Percentiles rank a stretch among this genome's conserved stretches.
phyloP scores from a whole-genome alignment of 2,888 invertebrate genomes.

The Aphrophora alni region DNA sequence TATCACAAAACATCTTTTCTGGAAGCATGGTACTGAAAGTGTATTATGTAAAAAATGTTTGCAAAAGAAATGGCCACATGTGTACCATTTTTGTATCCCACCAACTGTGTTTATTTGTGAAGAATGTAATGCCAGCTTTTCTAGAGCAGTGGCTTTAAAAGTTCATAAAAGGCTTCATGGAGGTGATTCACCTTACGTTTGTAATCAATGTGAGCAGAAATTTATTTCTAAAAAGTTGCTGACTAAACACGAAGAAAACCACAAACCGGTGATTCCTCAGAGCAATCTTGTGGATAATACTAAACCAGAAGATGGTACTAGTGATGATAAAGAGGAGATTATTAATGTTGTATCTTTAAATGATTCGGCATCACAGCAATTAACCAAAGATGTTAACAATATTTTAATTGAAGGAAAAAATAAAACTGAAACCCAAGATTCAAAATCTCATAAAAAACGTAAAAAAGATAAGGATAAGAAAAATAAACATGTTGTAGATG shows the following conservation, averaged over 20 bases:
- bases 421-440: slow-evolving; percentile 34
- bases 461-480: slow-evolving; percentile 57
- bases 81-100: slow-evolving; percentile 89
- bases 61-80: slow-evolving; percentile 91
- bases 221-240: slow-evolving; percentile 84
- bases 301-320: slow-evolving; percentile 44
- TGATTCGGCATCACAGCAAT: slow-evolving; percentile 42
- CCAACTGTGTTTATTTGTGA: slow-evolving; percentile 80
- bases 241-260: slow-evolving; percentile 71
- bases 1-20: slow-evolving; percentile 87
- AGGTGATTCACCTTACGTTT: slow-evolving; percentile 73
- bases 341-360: slow-evolving; percentile 55
- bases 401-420: slow-evolving; percentile 36
- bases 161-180: slow-evolving; percentile 84
- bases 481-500: slow-evolving; percentile 65
- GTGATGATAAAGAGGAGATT: slow-evolving; percentile 46
- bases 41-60: slow-evolving; percentile 83
- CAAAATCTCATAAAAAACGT: slow-evolving; percentile 54
- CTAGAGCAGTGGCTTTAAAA: slow-evolving; percentile 77
- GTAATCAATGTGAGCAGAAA: slow-evolving; percentile 75
- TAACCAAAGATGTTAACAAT: slow-evolving; percentile 31
- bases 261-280: slow-evolving; percentile 57
- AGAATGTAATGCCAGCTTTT: slow-evolving; percentile 77
- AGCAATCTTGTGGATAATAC: slow-evolving; percentile 43
- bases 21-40: slow-evolving; percentile 93